phyloP scores from a whole-genome alignment of 1,140 invertebrate species.

The Zaprionus capensis region DNA sequence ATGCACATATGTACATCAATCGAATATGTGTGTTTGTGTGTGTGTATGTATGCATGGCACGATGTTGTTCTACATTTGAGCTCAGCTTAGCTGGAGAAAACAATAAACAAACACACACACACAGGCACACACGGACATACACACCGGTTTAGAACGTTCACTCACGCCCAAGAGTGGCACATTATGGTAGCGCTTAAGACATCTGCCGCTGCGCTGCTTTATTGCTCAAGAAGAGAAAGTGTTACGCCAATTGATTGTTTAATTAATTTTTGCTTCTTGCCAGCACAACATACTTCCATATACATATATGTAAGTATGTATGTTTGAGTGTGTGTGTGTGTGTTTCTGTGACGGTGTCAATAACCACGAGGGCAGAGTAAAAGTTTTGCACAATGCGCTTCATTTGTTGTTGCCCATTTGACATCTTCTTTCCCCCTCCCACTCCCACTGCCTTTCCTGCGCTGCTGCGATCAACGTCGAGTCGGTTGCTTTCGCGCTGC shows the following conservation, averaged over 20 bases:
- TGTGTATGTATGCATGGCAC: background rate
- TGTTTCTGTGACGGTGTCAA: constrained; percentile 33
- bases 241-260: constrained; percentile 82
- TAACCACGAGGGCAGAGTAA: constrained; percentile 64
- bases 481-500: constrained; percentile 19
- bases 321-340: constrained; percentile 3
- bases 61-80: constrained; percentile 59
- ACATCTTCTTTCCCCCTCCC: constrained; percentile 53
- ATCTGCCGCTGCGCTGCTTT: constrained; percentile 56
- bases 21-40: background rate
- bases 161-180: constrained; percentile 57
- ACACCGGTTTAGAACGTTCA: constrained; percentile 72
- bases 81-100: constrained; percentile 39
- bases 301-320: background rate
- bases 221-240: constrained; percentile 82
- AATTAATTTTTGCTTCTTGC: constrained; percentile 74
- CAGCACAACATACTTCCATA: background rate
- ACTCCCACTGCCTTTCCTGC: background rate
- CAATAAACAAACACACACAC: background rate
- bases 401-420: constrained; percentile 74
- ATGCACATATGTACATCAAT: background rate
- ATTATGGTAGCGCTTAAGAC: constrained; percentile 59
- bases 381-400: constrained; percentile 79
- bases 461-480: constrained; percentile 22
- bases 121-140: background rate